Evolutionary conservation across 2,797 vertebrate species (phyloP), one percentile per base, ranked within the genome.

Genomic region (Galaxias olidus): DNA sequence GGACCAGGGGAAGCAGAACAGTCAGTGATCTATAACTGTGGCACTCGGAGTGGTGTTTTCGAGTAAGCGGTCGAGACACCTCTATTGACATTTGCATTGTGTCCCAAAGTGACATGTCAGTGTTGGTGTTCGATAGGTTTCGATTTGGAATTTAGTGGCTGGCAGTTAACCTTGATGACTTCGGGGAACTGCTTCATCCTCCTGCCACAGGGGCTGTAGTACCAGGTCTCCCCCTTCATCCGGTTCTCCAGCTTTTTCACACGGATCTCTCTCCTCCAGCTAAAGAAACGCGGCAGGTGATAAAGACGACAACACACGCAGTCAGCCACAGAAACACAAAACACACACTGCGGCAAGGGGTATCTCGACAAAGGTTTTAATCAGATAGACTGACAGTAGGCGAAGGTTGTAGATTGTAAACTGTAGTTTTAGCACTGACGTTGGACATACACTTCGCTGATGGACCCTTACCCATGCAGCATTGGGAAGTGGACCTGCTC

Each of bases 141-240:
- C 2, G 30, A 30, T 30, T 30, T n/a, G n/a, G 30, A 30, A 30
- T 30, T 30, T 30, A 30, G 30, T 6, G 6, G 30, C 30, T 3
- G 15, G 10, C 44, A 6, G 30, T 17, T 60, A 85, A 98, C 97
- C 95, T 98, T 99, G 72, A 98, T 93, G 74, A 98, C 95, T 89
- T 99, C 97, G 0, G 97, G 97, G 78, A 98, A 98, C 70, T 99
- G 97, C 78, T 98, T 98, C 95, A 98, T 97, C 80, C 96, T 93
- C 79, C 97, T 94, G 49, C 97, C 97, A 69, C 97, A 98, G 8
- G 97, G 97, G 4, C 94, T 94, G 18, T 98, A 99, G 90, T 98
- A 98, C 96, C 96, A 98, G 0, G 97, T 98, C 85, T 99, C 97
- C 0, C 97, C 97, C 78, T 97, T 97, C 93, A 98, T 94, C 12